These are phyloP conservation scores for Leguminivora glycinivorella DNA, from an alignment of 1,140 invertebrate genomes.

Conservation along the genomic window DNA sequence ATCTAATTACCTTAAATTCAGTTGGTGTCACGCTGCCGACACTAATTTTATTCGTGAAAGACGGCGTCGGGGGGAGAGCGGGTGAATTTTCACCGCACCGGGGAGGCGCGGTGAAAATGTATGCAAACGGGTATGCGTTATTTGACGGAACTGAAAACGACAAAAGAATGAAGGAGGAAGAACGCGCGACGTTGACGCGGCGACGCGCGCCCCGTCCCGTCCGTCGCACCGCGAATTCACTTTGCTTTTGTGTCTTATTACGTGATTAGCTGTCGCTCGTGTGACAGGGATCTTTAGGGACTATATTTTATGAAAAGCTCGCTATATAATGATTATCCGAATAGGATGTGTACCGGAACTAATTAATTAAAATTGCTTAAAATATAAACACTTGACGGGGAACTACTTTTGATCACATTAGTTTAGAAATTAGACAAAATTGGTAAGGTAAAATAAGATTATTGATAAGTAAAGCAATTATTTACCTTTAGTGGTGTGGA, in stretches of 20 bases:
- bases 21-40: slow-evolving; percentile 76
- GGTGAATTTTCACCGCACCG: slow-evolving; percentile 30
- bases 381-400: no score
- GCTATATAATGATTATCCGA: neutral
- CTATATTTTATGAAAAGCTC: slow-evolving; percentile 29
- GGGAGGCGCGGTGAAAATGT: slow-evolving; percentile 62
- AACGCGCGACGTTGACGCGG: slow-evolving; percentile 46
- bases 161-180: slow-evolving; percentile 71
- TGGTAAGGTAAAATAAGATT: no score
- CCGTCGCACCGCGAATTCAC: slow-evolving; percentile 61
- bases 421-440: no score
- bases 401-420: no score
- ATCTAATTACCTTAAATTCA: slow-evolving; percentile 78
- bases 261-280: slow-evolving; percentile 61
- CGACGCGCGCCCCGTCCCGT: slow-evolving; percentile 37
- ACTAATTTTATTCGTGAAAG: slow-evolving; percentile 76
- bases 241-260: slow-evolving; percentile 65
- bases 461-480: no score
- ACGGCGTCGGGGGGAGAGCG: slow-evolving; percentile 53
- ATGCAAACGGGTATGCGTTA: slow-evolving; percentile 74
- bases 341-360: neutral
- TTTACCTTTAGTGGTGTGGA: no score
- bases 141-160: slow-evolving; percentile 75
- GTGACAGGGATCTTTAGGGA: slow-evolving; percentile 21
- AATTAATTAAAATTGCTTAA: neutral